Evolutionary conservation across 1,140 invertebrate genomes (phyloP).

Genomic region (Streblospio benedicti): DNA sequence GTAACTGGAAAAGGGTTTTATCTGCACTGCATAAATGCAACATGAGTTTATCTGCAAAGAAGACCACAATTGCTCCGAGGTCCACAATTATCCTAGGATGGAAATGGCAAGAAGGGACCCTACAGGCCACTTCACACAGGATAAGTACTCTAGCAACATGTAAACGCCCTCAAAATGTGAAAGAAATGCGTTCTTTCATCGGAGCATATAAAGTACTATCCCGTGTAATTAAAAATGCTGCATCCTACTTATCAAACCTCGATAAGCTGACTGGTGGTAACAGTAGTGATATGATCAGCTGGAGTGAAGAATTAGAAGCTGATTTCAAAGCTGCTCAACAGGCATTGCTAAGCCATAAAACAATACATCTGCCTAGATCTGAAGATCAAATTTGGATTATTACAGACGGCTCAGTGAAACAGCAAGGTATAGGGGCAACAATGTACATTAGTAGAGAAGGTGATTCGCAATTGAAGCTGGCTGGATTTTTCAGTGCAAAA

Average conservation of each 20-base stretch:
- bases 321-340: slow-evolving; percentile 2
- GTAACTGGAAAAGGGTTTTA: background rate
- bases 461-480: slow-evolving; percentile 4
- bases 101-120: background rate
- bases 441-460: slow-evolving; percentile 16
- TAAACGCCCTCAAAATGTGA: background rate
- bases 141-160: background rate
- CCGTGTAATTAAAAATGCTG: no score
- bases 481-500: slow-evolving; percentile 21
- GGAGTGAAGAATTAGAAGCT: slow-evolving; percentile 16
- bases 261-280: no score
- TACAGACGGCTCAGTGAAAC: slow-evolving; percentile 16
- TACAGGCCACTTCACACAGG: background rate
- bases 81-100: no score
- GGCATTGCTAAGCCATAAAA: no score
- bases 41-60: slow-evolving; percentile 1
- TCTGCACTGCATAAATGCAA: background rate
- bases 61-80: no score
- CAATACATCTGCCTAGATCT: background rate
- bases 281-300: no score
- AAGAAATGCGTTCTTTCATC: background rate
- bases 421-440: slow-evolving; percentile 20
- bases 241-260: no score
- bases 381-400: slow-evolving; percentile 5
- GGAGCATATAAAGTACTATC: no score